Percentiles rank a stretch among this genome's conserved stretches.
These are phyloP conservation scores for Cynodonichthys magdalenae DNA, from an alignment of 2,797 vertebrate species.

Conservation along the genomic window DNA sequence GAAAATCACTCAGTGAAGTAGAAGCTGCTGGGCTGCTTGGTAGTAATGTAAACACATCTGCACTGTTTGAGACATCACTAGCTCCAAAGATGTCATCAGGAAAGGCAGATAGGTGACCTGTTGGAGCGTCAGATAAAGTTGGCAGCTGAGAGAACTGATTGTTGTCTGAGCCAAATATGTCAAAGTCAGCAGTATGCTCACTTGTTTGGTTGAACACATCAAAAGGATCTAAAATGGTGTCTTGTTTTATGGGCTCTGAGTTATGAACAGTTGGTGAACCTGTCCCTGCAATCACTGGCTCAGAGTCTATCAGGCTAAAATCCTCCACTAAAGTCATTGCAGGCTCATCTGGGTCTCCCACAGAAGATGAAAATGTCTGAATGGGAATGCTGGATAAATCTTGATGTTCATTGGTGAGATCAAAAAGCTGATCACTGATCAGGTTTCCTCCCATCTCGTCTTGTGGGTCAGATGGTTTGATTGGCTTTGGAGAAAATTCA, in stretches of 20 bases:
- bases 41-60: slow-evolving; percentile 29
- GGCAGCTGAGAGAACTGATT: slow-evolving; percentile 34
- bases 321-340: slow-evolving; percentile 18
- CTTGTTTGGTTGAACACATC: slow-evolving; percentile 13
- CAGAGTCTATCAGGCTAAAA: slow-evolving; percentile 27
- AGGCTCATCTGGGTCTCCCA: slow-evolving; percentile 21
- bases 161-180: slow-evolving; percentile 65
- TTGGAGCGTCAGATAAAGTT: slow-evolving; percentile 17
- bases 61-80: slow-evolving; percentile 13
- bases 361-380: slow-evolving; percentile 20
- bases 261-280: slow-evolving; percentile 23
- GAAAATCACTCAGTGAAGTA: slow-evolving; percentile 49
- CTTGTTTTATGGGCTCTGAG: slow-evolving; percentile 3
- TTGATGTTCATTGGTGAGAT: slow-evolving; percentile 24
- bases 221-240: slow-evolving; percentile 23
- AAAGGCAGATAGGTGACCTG: slow-evolving; percentile 30
- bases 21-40: slow-evolving; percentile 18
- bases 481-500: slow-evolving; percentile 1
- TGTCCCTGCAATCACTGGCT: slow-evolving; percentile 20
- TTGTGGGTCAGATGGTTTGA: slow-evolving; percentile 12
- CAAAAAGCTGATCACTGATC: slow-evolving; percentile 14
- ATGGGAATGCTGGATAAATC: neutral
- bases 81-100: slow-evolving; percentile 64
- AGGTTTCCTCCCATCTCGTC: neutral
- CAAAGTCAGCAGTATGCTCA: slow-evolving; percentile 44